phyloP scores from a whole-genome alignment of 2,888 invertebrate species.

The Synergus laeviventris region DNA sequence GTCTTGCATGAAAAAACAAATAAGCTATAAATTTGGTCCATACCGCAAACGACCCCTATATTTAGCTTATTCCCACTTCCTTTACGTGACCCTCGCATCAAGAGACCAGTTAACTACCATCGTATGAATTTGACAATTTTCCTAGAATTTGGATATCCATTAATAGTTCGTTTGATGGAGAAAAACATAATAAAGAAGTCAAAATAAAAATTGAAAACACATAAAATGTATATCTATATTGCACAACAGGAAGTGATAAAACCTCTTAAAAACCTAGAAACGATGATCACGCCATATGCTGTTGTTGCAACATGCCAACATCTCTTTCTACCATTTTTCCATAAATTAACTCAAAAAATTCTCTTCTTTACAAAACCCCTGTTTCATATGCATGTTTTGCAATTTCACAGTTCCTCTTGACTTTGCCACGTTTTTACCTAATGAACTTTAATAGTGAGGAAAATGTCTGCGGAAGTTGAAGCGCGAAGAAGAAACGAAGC shows the following conservation, averaged over 20 bases:
- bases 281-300: not conserved
- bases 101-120: not conserved
- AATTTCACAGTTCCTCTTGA: slow-evolving; percentile 10
- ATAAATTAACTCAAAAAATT: slow-evolving; percentile 7
- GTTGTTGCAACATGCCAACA: not conserved
- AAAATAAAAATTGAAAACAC: not conserved
- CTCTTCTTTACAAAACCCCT: not conserved
- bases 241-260: slow-evolving; percentile 1
- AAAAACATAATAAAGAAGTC: not conserved
- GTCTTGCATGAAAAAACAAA: slow-evolving; percentile 28
- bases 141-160: not conserved
- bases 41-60: slow-evolving; percentile 12
- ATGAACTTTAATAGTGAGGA: slow-evolving; percentile 30
- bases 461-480: slow-evolving; percentile 35
- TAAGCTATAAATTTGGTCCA: slow-evolving; percentile 11
- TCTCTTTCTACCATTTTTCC: not conserved
- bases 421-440: not conserved
- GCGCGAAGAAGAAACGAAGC: slow-evolving; percentile 21
- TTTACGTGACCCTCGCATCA: not conserved
- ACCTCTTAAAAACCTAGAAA: not conserved
- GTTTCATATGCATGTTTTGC: not conserved
- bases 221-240: not conserved
- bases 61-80: not conserved
- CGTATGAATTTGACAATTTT: slow-evolving; percentile 10
- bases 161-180: slow-evolving; percentile 7